Evolutionary conservation across 2,888 invertebrate species (phyloP), one percentile per base, ranked within the genome.

Genomic region (Acleris literana): DNA sequence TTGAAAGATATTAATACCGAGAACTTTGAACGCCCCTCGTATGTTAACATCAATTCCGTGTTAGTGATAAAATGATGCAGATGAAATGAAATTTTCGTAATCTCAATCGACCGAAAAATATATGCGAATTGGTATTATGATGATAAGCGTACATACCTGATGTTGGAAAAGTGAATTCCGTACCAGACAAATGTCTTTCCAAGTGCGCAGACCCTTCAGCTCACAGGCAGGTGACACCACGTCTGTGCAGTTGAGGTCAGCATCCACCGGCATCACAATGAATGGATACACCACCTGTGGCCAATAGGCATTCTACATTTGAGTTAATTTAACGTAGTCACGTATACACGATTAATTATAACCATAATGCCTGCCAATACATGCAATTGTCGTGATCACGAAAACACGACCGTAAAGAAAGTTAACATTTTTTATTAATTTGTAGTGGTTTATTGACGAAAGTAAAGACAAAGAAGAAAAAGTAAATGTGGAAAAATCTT

Each of bases 181-280:
- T 84, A 91, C 91, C 85, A 91, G 85, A 87, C 92, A 92, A 89
- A 91, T 88, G 87, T 92, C 91, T 87, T 92, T 92, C 91, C 92
- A 92, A 86, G 93, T 93, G 84, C 91, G 90, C 83, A 92, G 88
- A 82, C 92, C 92, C 84, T 85, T 91, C 85, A 90, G 86, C 83
- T 90, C 92, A 91, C 90, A 92, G 90, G 86, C 90, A 88, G 87
- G 90, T 87, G 90, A 90, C 92, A 88, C 93, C 90, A 90, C 92
- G 90, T 89, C 92, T 90, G 90, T 92, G 87, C 89, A 85, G 85
- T 90, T 86, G 81, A 86, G 87, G 91, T 90, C 91, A 87, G 91
- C 93, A 93, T 93, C 93, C 93, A 93, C 90, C 93, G 93, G 93
- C 93, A 93, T 93, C 93, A 93, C 93, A 93, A 88, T 89, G 87